Percentiles rank a stretch among this genome's conserved stretches.
Conservation (phyloP, 1,140 invertebrate species). For the Dryas iulia region DNA sequence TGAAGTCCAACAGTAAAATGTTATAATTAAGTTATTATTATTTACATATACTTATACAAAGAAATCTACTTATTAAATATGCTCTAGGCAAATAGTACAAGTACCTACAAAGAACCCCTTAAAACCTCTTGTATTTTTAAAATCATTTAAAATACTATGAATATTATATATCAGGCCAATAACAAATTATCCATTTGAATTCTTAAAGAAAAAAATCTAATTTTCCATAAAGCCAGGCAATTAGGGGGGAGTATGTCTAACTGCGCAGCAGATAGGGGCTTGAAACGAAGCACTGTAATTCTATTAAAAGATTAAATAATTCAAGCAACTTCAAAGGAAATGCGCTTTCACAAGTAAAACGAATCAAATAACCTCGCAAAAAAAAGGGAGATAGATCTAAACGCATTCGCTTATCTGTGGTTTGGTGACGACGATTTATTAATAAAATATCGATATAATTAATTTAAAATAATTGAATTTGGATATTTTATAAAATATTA, state of each 20-base stretch:
- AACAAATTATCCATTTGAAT: conserved; percentile 6
- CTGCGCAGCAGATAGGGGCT: conserved; percentile 60
- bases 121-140: neutral
- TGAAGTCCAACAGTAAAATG: too few species aligned
- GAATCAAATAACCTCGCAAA: conserved; percentile 67
- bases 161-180: neutral
- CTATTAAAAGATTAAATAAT: conserved; percentile 79
- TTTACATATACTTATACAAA: too few species aligned
- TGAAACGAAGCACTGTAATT: conserved; percentile 61
- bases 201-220: conserved; percentile 25
- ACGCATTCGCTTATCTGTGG: conserved; percentile 55
- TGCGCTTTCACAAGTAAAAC: conserved; percentile 73
- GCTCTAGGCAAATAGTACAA: too few species aligned
- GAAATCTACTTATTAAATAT: too few species aligned
- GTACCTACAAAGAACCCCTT: neutral
- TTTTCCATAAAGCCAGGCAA: conserved; percentile 34
- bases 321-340: conserved; percentile 74
- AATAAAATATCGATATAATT: neutral
- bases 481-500: neutral
- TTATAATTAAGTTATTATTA: too few species aligned
- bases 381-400: conserved; percentile 61
- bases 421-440: conserved; percentile 31
- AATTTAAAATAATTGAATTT: neutral
- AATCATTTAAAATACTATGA: neutral
- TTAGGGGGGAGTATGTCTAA: conserved; percentile 40